A percentile compares a stretch with the other conserved stretches of the same genome.
phyloP scores from a whole-genome alignment of 2,888 invertebrate species.

The Dasysyrphus tricinctus region DNA sequence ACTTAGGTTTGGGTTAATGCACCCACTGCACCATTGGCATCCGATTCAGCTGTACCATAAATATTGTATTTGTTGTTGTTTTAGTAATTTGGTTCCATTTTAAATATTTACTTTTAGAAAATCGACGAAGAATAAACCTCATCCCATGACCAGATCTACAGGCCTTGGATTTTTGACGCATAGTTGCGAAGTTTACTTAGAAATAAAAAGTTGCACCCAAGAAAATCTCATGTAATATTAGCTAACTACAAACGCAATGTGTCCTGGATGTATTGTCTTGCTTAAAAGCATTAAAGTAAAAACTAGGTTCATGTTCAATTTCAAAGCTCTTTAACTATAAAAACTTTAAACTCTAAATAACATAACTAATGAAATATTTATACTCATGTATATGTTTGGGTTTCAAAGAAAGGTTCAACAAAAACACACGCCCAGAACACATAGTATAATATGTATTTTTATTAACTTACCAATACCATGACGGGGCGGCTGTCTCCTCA shows the following conservation, averaged over 20 bases:
- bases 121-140: no score
- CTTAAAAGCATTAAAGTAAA: neutral
- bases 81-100: no score
- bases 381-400: neutral
- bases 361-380: neutral
- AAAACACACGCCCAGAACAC: slow-evolving; percentile 35
- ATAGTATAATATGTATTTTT: slow-evolving; percentile 17
- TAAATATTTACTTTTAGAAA: no score
- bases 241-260: neutral
- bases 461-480: slow-evolving; percentile 84
- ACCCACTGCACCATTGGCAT: no score
- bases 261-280: neutral
- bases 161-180: no score
- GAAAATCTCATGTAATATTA: neutral
- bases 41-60: no score
- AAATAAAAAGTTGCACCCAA: neutral
- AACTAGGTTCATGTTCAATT: neutral
- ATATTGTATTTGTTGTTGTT: no score
- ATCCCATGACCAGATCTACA: no score
- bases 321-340: neutral
- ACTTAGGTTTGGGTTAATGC: no score
- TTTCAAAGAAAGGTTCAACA: slow-evolving; percentile 26
- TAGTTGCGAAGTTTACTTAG: no score
- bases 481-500: slow-evolving; percentile 84
- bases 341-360: slow-evolving; percentile 14